These are phyloP conservation scores for Rhabdophis nuchalis DNA, from an alignment of 2,797 vertebrate genomes.

Conservation along the genomic window DNA sequence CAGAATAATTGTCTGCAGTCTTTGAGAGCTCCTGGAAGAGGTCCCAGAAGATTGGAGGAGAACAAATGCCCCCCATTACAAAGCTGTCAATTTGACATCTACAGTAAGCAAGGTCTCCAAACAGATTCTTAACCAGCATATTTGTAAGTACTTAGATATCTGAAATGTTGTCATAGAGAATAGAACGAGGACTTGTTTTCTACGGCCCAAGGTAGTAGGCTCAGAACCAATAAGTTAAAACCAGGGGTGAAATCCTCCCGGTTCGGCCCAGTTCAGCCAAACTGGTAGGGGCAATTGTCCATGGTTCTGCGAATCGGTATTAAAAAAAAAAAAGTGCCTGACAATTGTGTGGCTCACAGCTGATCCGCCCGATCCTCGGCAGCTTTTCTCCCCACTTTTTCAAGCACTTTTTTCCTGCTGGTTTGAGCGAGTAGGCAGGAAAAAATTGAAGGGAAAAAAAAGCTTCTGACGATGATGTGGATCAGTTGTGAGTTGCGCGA, in stretches of 20 bases:
- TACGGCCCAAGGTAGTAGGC: background rate
- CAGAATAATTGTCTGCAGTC: background rate
- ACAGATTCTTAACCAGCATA: background rate
- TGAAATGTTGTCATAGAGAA: background rate
- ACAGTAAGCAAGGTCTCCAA: background rate
- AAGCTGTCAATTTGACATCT: background rate
- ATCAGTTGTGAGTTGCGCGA: too few species aligned
- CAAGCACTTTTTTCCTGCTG: too few species aligned
- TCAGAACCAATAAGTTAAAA: background rate
- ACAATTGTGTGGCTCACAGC: too few species aligned
- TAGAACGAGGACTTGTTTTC: background rate
- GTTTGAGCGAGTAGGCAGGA: too few species aligned
- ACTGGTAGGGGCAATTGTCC: too few species aligned
- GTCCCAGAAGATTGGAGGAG: constrained; percentile 24
- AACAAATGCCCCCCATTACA: background rate
- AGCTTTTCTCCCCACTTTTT: too few species aligned
- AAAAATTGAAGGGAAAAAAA: too few species aligned
- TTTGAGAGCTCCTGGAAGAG: background rate
- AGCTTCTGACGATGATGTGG: too few species aligned
- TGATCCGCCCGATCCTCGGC: too few species aligned
- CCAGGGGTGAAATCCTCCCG: background rate
- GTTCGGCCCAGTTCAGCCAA: too few species aligned
- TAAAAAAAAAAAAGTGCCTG: too few species aligned
- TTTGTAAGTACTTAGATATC: background rate
- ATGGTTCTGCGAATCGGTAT: too few species aligned